These are phyloP conservation scores for Hypselothyrea guttata DNA, from an alignment of 2,888 invertebrate species.

Conservation along the genomic window DNA sequence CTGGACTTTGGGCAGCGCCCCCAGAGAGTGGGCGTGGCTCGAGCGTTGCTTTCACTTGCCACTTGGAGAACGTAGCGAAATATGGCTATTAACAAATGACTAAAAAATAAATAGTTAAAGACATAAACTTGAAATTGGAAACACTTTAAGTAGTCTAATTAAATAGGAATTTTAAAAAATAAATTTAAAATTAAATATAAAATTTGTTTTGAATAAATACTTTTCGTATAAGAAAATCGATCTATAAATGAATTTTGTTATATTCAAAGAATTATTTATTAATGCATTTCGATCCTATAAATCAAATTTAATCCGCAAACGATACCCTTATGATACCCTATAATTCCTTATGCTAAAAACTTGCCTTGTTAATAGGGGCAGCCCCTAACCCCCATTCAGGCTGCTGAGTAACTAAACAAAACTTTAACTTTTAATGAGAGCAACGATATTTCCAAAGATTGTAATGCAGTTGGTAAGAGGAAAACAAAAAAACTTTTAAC, in stretches of 20 bases:
- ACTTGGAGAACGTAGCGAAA: conserved; percentile 11
- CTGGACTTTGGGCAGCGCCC: conserved; percentile 18
- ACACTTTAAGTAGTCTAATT: no score
- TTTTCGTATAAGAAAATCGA: no score
- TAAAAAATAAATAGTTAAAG: no score
- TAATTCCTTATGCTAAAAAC: background rate
- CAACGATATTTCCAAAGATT: background rate
- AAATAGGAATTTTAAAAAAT: no score
- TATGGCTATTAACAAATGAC: conserved; percentile 21
- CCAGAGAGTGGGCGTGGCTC: background rate
- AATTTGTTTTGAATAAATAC: no score
- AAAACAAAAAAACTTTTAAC: conserved; percentile 5
- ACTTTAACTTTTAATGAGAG: background rate
- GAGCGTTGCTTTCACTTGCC: conserved; percentile 35
- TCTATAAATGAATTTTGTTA: no score
- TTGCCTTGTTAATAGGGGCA: conserved; percentile 13
- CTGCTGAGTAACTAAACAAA: background rate
- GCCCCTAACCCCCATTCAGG: conserved; percentile 17
- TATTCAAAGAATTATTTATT: no score
- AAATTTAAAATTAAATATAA: no score
- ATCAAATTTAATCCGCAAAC: no score
- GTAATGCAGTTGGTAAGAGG: conserved; percentile 15
- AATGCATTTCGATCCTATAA: no score
- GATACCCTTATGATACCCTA: background rate
- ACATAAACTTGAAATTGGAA: no score